Evolutionary conservation across 2,888 invertebrate genomes (phyloP).

Genomic region (Stenichneumon culpator): DNA sequence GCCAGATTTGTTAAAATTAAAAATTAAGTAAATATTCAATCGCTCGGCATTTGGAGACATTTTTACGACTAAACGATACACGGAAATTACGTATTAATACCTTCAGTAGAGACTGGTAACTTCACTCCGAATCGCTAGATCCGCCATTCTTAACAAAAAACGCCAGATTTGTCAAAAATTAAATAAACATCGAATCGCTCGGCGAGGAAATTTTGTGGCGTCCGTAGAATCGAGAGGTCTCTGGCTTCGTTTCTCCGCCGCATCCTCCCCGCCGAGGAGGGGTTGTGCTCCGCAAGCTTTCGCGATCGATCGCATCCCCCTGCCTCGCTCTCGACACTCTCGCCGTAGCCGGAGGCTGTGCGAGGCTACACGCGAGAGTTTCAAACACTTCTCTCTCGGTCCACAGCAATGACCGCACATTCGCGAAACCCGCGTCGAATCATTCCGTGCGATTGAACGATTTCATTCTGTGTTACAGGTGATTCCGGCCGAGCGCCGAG

Average conservation of each 20-base stretch:
- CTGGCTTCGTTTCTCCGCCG: slow-evolving; percentile 11
- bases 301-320: slow-evolving; percentile 60
- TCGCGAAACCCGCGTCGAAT: background rate
- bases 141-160: background rate
- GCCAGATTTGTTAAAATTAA: too few relatives aligned
- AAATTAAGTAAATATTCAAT: too few relatives aligned
- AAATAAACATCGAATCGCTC: background rate
- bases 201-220: background rate
- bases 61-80: too few relatives aligned
- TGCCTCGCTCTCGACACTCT: slow-evolving; percentile 26
- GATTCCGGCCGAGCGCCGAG: slow-evolving; percentile 82
- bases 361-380: slow-evolving; percentile 18
- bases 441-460: background rate
- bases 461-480: slow-evolving; percentile 74
- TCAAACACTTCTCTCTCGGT: background rate
- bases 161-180: background rate
- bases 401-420: background rate
- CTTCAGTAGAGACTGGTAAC: too few relatives aligned
- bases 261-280: slow-evolving; percentile 11
- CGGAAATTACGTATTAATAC: background rate
- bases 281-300: slow-evolving; percentile 31
- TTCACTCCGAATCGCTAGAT: background rate
- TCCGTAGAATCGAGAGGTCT: slow-evolving; percentile 31
- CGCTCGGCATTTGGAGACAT: too few relatives aligned
- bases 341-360: slow-evolving; percentile 32